Conservation (phyloP, 1,140 invertebrate genomes). For the Drosophila nigromelanica region DNA sequence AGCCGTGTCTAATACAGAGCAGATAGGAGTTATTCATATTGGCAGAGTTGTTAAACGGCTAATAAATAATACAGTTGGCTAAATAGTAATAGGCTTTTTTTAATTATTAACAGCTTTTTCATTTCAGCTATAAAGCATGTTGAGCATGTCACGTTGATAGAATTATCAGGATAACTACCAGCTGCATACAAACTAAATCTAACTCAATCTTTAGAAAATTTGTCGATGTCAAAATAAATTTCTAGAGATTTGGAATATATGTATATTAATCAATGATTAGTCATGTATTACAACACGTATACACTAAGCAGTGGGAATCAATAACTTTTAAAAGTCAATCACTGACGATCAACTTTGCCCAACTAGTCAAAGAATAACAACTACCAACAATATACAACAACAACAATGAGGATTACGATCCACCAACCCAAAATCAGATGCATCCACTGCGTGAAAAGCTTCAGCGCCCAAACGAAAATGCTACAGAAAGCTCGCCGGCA, state of each 20-base stretch:
- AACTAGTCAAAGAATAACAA: constrained; percentile 8
- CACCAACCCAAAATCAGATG: constrained; percentile 39
- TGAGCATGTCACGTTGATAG: not conserved
- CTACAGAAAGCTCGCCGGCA: constrained; percentile 65
- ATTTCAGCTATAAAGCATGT: too few relatives aligned
- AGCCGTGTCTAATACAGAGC: too few relatives aligned
- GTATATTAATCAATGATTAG: too few relatives aligned
- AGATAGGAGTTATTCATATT: too few relatives aligned
- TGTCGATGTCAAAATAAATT: too few relatives aligned
- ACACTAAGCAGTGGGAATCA: constrained; percentile 1
- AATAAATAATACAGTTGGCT: not conserved
- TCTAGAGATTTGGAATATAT: too few relatives aligned
- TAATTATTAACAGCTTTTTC: too few relatives aligned
- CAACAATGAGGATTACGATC: constrained; percentile 50
- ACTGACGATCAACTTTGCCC: not conserved
- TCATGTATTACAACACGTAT: not conserved
- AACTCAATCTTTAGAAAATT: too few relatives aligned
- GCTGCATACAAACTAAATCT: not conserved
- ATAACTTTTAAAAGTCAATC: constrained; percentile 38
- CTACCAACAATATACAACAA: constrained; percentile 33
- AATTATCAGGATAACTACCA: not conserved
- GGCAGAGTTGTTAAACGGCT: too few relatives aligned
- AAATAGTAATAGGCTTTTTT: too few relatives aligned
- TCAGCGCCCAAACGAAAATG: constrained; percentile 31
- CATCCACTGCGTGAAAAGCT: constrained; percentile 47